These are phyloP conservation scores for Caenorhabditis plicata DNA, from an alignment of 2,888 invertebrate species.

Conservation along the genomic window DNA sequence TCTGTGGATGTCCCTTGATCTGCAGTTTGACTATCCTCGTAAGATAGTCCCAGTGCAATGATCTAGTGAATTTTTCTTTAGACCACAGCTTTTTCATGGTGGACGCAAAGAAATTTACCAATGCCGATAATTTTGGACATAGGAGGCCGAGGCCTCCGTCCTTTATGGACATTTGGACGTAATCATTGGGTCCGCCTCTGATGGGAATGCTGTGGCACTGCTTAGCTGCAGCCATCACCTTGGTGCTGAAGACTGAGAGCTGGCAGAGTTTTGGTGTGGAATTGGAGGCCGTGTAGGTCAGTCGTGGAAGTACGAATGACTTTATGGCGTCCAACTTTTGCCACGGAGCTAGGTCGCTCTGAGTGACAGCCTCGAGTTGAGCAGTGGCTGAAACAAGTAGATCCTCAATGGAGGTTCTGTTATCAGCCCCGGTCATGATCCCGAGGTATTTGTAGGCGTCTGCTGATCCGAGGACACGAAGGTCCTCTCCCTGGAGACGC, in stretches of 20 bases:
- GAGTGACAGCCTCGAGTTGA: background rate
- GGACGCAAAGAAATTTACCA: conserved; percentile 4
- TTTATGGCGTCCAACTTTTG: conserved; percentile 12
- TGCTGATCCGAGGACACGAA: background rate
- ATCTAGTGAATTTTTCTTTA: conserved; percentile 4
- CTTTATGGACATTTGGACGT: conserved; percentile 3
- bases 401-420: background rate
- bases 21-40: background rate
- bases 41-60: background rate
- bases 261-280: background rate
- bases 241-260: background rate
- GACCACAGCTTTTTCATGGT: conserved; percentile 11
- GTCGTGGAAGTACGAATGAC: conserved; percentile 4
- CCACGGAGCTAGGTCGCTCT: background rate
- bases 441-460: conserved; percentile 17
- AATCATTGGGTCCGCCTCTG: conserved; percentile 3
- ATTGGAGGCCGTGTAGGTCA: conserved; percentile 6
- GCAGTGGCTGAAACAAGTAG: background rate
- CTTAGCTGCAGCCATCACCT: conserved; percentile 1
- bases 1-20: background rate
- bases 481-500: background rate
- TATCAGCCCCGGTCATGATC: conserved; percentile 1
- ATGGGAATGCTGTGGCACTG: background rate
- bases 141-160: conserved; percentile 6
- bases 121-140: conserved; percentile 1